Conservation (phyloP, 2,888 invertebrate genomes). For the Cybosia mesomella region DNA sequence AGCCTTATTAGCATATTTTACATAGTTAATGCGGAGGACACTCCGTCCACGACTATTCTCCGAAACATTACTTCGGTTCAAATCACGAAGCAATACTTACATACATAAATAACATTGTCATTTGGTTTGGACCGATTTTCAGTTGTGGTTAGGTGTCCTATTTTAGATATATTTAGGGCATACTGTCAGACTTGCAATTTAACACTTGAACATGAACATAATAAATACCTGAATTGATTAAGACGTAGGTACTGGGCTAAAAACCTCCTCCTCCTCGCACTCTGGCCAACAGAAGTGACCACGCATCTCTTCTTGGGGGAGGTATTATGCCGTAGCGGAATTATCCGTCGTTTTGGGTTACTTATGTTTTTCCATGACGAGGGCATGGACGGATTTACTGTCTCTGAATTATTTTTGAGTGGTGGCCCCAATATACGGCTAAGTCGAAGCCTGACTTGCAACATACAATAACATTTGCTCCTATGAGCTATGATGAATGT, state of each 20-base stretch:
- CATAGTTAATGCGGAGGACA: conserved; percentile 9
- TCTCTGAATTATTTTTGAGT: neutral
- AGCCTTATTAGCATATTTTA: conserved; percentile 5
- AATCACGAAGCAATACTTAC: neutral
- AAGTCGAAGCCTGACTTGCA: too few relatives aligned
- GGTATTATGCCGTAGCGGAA: too few relatives aligned
- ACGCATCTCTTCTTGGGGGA: too few relatives aligned
- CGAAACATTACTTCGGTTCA: neutral
- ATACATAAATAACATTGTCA: neutral
- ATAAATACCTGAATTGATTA: neutral
- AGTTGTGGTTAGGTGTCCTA: neutral
- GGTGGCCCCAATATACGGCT: too few relatives aligned
- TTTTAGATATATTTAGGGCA: neutral
- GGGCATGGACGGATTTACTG: too few relatives aligned
- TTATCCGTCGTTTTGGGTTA: too few relatives aligned
- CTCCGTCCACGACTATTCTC: neutral
- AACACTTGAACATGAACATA: neutral
- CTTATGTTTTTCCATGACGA: too few relatives aligned
- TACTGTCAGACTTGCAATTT: neutral
- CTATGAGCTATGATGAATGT: too few relatives aligned
- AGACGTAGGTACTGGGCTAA: neutral
- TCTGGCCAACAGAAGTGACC: too few relatives aligned
- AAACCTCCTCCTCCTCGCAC: too few relatives aligned
- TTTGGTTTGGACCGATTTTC: neutral
- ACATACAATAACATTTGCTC: too few relatives aligned